Percentiles rank a stretch among this genome's conserved stretches.
Evolutionary conservation across 2,113 vertebrate species (phyloP).

Genomic region (Nyctibius bracteatus): DNA sequence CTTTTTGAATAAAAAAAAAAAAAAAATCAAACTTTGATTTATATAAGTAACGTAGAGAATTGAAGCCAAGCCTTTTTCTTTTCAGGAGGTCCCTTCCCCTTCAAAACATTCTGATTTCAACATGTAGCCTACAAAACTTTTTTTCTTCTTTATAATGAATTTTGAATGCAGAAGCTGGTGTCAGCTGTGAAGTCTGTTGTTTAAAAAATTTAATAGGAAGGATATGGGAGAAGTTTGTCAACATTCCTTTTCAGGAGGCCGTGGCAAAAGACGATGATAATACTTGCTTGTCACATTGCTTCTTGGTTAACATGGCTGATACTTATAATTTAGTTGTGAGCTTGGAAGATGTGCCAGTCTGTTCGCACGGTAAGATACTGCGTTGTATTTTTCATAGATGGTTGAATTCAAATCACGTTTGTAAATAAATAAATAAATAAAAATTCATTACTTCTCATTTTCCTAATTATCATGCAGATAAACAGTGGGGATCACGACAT

Average conservation of each 20-base stretch:
- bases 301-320: not conserved
- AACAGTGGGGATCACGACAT: conserved; percentile 76
- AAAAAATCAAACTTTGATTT: not conserved
- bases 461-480: conserved; percentile 76
- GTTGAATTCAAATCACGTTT: conserved; percentile 50
- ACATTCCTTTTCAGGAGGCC: not conserved
- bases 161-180: not conserved
- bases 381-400: not conserved
- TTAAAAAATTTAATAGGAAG: not conserved
- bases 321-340: not conserved
- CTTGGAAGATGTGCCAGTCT: not conserved
- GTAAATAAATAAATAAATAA: conserved; percentile 41
- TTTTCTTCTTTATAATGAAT: not conserved
- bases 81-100: not conserved
- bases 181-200: not conserved
- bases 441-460: conserved; percentile 66
- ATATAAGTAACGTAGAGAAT: not conserved
- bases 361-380: not conserved
- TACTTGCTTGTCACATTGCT: not conserved
- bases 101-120: not conserved
- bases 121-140: not conserved
- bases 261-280: not conserved
- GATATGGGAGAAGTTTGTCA: not conserved
- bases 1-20: too few species aligned
- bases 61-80: not conserved